These are phyloP conservation scores for Nicator chloris DNA, from an alignment of 2,113 vertebrate genomes.

Conservation along the genomic window DNA sequence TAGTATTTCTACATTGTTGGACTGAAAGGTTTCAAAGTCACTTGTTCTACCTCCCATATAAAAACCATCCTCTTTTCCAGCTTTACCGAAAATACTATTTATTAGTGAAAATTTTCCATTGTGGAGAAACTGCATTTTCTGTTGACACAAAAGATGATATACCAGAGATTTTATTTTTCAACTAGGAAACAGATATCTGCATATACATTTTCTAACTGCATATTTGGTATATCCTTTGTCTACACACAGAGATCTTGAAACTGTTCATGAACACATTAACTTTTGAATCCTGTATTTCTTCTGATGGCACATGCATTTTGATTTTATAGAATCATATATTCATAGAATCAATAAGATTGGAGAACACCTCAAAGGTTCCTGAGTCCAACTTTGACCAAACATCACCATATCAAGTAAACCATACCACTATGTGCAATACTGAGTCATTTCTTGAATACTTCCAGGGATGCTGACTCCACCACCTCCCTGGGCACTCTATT, in stretches of 20 bases:
- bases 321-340: background rate
- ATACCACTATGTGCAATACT: rapidly evolving
- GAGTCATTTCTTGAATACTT: background rate
- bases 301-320: background rate
- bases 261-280: background rate
- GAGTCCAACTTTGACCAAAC: background rate
- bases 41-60: background rate
- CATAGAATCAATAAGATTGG: background rate
- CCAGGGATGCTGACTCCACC: background rate
- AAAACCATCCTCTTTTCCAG: background rate
- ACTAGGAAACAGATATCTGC: background rate
- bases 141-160: background rate
- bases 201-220: background rate
- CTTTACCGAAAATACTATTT: background rate
- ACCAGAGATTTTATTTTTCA: background rate
- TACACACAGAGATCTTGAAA: background rate
- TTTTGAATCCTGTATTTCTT: background rate
- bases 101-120: background rate
- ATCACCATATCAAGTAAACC: background rate
- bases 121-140: background rate
- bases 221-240: background rate
- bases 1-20: background rate
- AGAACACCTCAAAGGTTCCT: background rate
- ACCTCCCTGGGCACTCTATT: background rate
- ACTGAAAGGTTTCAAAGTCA: background rate